Evolutionary conservation across 2,888 invertebrate species (phyloP), one percentile per base, ranked within the genome.

Genomic region (Clunio marinus): DNA sequence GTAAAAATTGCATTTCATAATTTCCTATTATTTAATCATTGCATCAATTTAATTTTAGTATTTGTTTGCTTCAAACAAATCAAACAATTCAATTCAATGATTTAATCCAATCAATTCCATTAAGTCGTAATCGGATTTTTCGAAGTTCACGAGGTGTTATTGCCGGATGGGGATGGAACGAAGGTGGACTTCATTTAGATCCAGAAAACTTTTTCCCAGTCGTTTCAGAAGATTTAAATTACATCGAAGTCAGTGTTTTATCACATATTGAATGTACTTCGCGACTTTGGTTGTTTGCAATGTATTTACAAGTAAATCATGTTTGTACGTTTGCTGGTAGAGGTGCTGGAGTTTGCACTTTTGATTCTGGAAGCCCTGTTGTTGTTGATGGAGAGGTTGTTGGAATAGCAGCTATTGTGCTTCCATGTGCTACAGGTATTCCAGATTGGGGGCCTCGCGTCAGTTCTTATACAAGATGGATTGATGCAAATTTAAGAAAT

Each of bases 61-160:
- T 57, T 27, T 57, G 25, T 3, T 4, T 57, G 27, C 20, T 55
- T 4, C 10, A 22, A 8, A 22, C 55, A 22, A 55, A 55, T 24
- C 55, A 20, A 45, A n/a, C 45, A 45, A 17, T 45, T 17, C 7
- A 55, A 4, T 55, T 59, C 59, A 59, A 59, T n/a, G 3, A 59
- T 22, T n/a, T 60, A 7, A 22, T 60, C 4, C 60, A 60, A 15
- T 2, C 60, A 27, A 24, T 58, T 58, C 58, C 58, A 58, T 13
- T 58, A 25, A 25, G 27, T 24, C 10, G 57, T 7, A n/a, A 46
- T 46, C 46, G 46, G 5, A 10, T 32, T 32, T 10, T 5, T 32
- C 10, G 32, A 10, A 32, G 32, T 8, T n/a, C n/a, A n/a, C n/a
- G n/a, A 32, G 35, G 35, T 8, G 13, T 45, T n/a, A 45, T 45